Percentiles rank a stretch among this genome's conserved stretches.
phyloP scores from a whole-genome alignment of 2,797 vertebrate genomes.

The Astyanax mexicanus region DNA sequence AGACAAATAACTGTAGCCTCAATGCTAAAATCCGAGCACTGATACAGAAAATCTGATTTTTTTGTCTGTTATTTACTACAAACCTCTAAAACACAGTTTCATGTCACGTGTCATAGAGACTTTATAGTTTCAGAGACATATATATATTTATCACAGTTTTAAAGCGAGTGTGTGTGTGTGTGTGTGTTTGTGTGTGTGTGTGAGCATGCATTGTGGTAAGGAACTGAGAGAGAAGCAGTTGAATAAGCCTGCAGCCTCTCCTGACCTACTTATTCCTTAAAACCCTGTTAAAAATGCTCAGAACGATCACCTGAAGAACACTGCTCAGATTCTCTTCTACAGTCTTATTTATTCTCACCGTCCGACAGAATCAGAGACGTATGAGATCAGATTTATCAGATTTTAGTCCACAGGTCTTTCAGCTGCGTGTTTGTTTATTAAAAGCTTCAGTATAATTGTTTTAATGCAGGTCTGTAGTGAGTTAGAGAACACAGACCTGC shows the following conservation, averaged over 20 bases:
- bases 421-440: conserved; percentile 45
- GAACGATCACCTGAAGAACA: conserved; percentile 54
- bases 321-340: conserved; percentile 15
- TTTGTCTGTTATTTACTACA: neutral
- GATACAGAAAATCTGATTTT: no score
- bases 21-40: no score
- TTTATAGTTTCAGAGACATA: neutral
- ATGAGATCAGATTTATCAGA: neutral
- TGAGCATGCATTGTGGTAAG: conserved; percentile 49
- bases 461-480: conserved; percentile 12
- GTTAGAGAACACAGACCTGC: neutral
- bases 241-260: conserved; percentile 65
- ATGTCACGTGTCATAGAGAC: no score
- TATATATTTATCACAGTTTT: conserved; percentile 3
- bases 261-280: conserved; percentile 64
- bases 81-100: neutral
- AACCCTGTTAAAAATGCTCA: conserved; percentile 48
- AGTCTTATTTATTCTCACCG: neutral
- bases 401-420: conserved; percentile 35
- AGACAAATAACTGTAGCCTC: no score
- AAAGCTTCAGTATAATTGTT: conserved; percentile 4
- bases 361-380: neutral
- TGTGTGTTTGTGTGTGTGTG: conserved; percentile 13
- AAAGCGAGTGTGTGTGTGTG: conserved; percentile 33
- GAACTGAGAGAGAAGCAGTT: conserved; percentile 40